Evolutionary conservation across 2,113 vertebrate species (phyloP).

Genomic region (Gymnobelideus leadbeateri): DNA sequence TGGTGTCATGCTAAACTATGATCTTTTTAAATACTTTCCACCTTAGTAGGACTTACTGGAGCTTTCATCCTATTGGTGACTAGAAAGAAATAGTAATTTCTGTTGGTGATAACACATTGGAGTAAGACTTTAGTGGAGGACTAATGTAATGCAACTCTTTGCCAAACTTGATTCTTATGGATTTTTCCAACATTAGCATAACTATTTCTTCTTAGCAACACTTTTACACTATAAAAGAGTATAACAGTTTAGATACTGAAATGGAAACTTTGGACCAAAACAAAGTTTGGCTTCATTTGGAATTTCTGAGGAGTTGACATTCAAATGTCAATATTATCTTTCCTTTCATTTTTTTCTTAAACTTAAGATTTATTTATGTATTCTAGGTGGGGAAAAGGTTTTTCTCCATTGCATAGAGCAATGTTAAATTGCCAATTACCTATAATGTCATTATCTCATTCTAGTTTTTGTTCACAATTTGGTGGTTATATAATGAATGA

Average conservation of each 20-base stretch:
- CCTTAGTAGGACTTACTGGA: background rate
- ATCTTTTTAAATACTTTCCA: background rate
- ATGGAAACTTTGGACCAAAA: conserved; percentile 59
- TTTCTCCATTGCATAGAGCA: background rate
- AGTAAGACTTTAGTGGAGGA: background rate
- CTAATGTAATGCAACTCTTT: conserved; percentile 49
- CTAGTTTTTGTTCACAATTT: background rate
- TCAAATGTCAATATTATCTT: conserved; percentile 64
- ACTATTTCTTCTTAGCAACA: conserved; percentile 64
- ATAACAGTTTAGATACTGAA: conserved; percentile 64
- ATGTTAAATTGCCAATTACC: background rate
- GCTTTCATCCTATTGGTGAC: background rate
- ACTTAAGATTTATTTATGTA: conserved; percentile 47
- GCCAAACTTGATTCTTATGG: conserved; percentile 51
- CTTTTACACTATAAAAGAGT: conserved; percentile 55
- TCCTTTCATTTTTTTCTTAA: background rate
- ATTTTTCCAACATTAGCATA: conserved; percentile 63
- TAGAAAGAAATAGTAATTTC: background rate
- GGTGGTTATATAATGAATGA: conserved; percentile 16
- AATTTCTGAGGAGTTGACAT: conserved; percentile 58
- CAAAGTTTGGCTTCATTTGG: conserved; percentile 47
- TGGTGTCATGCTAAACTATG: background rate
- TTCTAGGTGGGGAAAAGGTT: background rate
- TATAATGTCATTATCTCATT: conserved; percentile 37
- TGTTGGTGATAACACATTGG: background rate